phyloP scores from a whole-genome alignment of 2,888 invertebrate species.

The Clivina fossor region DNA sequence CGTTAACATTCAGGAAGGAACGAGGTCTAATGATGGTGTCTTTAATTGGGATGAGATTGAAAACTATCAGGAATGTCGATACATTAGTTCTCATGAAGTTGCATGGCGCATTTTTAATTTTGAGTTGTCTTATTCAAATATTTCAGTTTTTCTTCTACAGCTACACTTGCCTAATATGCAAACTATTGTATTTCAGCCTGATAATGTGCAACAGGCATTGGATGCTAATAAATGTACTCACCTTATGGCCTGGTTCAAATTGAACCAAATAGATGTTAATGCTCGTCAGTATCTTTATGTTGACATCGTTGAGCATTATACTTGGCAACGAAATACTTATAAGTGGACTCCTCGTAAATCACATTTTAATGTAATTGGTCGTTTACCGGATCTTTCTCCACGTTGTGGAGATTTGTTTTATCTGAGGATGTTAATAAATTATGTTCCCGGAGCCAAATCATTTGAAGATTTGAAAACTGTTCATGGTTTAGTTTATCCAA shows the following conservation, averaged over 20 bases:
- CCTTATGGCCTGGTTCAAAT: background rate
- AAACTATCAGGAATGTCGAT: background rate
- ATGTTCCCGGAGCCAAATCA: background rate
- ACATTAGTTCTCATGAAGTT: background rate
- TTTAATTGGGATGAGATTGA: slow-evolving; percentile 4
- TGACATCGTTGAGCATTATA: background rate
- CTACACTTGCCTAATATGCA: background rate
- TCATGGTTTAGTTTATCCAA: background rate
- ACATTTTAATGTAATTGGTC: background rate
- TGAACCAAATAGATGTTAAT: background rate
- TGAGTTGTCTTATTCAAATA: background rate
- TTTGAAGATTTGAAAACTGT: background rate
- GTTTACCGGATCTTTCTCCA: background rate
- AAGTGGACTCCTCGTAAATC: background rate
- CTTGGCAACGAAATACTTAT: background rate
- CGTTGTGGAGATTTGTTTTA: background rate
- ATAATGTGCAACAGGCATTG: background rate
- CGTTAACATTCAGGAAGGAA: background rate
- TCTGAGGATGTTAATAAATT: background rate
- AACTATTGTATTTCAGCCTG: background rate
- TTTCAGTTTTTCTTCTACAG: background rate
- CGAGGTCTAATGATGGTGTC: background rate
- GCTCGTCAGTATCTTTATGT: slow-evolving; percentile 4
- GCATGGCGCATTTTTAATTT: background rate
- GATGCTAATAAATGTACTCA: background rate